Conservation (phyloP, 2,888 invertebrate species). For the Lepidocyrtinus sp. region DNA sequence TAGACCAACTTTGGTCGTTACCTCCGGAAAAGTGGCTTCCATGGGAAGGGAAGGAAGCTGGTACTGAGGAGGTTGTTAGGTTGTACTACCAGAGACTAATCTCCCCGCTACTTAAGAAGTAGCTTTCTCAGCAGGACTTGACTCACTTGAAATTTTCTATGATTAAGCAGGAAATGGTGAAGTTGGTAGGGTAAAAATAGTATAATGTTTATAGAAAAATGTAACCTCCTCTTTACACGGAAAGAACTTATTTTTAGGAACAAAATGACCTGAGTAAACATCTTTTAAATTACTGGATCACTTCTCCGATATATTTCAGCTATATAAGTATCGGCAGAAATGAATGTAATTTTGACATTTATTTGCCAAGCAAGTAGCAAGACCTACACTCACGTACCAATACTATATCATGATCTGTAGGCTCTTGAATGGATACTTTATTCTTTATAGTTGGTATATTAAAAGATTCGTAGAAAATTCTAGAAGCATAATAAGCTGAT, state of each 20-base stretch:
- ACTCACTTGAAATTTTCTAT: background rate
- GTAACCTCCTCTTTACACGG: no score
- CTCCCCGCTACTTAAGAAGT: no score
- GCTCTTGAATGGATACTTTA: background rate
- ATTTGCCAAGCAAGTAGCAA: background rate
- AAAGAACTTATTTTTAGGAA: no score
- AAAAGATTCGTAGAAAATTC: background rate
- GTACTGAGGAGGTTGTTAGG: no score
- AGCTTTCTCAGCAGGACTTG: background rate
- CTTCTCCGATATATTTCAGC: no score
- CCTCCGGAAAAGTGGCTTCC: background rate
- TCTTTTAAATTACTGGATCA: no score
- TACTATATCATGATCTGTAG: no score
- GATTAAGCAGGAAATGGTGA: background rate
- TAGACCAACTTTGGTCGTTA: background rate
- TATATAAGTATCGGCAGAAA: background rate
- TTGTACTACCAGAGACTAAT: no score
- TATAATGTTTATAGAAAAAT: no score
- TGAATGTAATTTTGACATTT: background rate
- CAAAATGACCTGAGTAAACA: no score
- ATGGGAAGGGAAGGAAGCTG: background rate
- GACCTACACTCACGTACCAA: no score
- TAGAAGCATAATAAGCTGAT: background rate
- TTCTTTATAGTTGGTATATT: constrained; percentile 11
- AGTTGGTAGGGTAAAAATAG: background rate